Percentiles rank a stretch among this genome's conserved stretches.
Conservation (phyloP, 1,140 invertebrate genomes). For the Melipona quadrifasciata region DNA sequence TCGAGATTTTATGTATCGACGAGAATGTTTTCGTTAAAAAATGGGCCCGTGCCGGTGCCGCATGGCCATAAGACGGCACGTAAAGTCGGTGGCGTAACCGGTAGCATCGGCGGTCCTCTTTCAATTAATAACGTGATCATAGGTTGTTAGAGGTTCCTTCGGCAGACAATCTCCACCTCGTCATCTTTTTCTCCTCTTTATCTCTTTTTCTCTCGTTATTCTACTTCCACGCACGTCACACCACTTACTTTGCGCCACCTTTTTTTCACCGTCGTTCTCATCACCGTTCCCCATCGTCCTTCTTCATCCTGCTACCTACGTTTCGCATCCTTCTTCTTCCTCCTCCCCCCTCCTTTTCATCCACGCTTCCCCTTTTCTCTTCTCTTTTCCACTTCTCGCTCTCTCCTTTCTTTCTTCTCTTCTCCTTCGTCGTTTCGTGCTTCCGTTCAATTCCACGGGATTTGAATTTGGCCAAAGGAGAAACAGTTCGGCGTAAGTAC, state of each 20-base stretch:
- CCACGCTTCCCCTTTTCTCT: neutral
- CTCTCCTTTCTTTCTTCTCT: too few species aligned
- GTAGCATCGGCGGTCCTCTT: conserved; percentile 79
- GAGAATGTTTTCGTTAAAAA: conserved; percentile 66
- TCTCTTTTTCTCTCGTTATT: conserved; percentile 63
- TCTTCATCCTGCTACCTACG: neutral
- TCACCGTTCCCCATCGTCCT: conserved; percentile 42
- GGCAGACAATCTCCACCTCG: conserved; percentile 68
- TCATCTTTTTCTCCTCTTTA: conserved; percentile 32
- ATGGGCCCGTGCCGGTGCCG: conserved; percentile 61
- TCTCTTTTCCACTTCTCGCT: neutral
- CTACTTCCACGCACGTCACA: conserved; percentile 64
- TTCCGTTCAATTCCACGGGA: too few species aligned
- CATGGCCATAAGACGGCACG: conserved; percentile 64
- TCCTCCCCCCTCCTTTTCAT: neutral
- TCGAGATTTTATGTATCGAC: conserved; percentile 53
- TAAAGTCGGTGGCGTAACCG: conserved; percentile 73
- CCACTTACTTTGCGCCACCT: conserved; percentile 61
- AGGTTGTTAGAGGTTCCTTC: conserved; percentile 75
- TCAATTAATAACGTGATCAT: conserved; percentile 81
- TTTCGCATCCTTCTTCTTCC: neutral
- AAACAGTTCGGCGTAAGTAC: neutral
- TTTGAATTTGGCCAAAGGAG: neutral
- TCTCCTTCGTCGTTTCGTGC: neutral
- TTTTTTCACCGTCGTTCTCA: conserved; percentile 59